A percentile compares a stretch with the other conserved stretches of the same genome.
phyloP scores from a whole-genome alignment of 1,140 invertebrate species.

The Camponotus floridanus region DNA sequence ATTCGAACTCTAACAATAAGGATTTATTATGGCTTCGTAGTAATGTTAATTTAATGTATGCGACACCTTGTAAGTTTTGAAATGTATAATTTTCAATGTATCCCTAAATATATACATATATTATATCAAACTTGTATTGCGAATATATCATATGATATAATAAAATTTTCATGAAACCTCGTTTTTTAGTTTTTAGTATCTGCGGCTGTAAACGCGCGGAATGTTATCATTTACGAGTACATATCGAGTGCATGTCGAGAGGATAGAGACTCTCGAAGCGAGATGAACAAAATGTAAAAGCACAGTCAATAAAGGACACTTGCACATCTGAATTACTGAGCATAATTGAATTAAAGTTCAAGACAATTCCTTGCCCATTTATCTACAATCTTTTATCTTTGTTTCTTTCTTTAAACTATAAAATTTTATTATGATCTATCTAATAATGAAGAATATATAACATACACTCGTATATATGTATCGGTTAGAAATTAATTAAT shows the following conservation, averaged over 20 bases:
- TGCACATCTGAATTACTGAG: constrained; percentile 27
- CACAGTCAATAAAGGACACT: constrained; percentile 59
- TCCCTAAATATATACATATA: neutral
- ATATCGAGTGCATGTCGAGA: constrained; percentile 39
- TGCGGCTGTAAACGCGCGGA: constrained; percentile 12
- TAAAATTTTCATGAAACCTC: constrained; percentile 1
- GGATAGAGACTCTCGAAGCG: constrained; percentile 13
- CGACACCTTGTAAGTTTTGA: neutral
- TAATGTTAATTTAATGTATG: neutral
- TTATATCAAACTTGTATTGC: constrained; percentile 13
- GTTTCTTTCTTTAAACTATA: neutral
- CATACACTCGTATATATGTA: neutral
- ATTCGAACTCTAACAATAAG: neutral
- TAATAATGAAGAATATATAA: neutral
- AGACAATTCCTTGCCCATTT: neutral
- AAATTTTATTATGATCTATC: too few species aligned
- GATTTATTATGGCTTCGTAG: neutral
- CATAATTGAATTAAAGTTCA: constrained; percentile 15
- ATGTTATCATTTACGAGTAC: constrained; percentile 44
- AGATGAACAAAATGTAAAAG: constrained; percentile 59
- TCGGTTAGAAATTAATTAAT: neutral
- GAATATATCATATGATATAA: constrained; percentile 28
- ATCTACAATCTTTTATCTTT: too few species aligned
- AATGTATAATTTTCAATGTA: constrained; percentile 18
- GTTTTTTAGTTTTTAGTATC: constrained; percentile 31